Conservation (phyloP, 2,113 vertebrate genomes). For the Tichodroma muraria region DNA sequence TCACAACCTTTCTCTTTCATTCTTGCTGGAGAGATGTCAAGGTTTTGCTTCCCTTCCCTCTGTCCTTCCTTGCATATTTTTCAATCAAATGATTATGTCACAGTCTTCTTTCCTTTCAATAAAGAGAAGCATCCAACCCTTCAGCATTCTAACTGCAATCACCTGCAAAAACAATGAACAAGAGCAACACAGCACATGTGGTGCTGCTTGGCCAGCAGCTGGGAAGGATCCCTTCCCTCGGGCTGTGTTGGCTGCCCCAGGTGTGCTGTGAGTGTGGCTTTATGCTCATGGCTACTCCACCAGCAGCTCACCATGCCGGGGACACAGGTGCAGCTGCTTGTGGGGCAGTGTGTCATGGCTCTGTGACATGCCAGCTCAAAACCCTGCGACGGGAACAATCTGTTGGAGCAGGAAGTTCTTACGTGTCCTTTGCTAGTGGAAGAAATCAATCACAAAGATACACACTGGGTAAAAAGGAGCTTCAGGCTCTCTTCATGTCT, state of each 20-base stretch:
- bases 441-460: neutral
- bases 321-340: neutral
- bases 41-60: neutral
- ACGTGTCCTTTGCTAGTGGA: fast-evolving
- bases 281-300: fast-evolving
- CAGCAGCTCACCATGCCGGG: neutral
- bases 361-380: neutral
- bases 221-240: neutral
- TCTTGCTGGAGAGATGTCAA: neutral
- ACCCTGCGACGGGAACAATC: neutral
- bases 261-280: neutral
- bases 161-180: neutral
- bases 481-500: neutral
- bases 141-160: neutral
- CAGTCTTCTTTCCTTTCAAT: neutral
- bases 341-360: neutral
- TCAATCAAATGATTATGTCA: neutral
- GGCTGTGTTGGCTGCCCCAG: neutral
- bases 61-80: neutral
- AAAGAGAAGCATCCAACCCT: neutral
- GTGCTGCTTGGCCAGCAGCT: neutral
- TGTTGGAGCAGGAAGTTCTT: neutral
- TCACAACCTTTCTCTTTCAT: neutral
- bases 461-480: neutral
- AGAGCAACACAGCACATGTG: neutral